A percentile compares a stretch with the other conserved stretches of the same genome.
Conservation (phyloP, 1,140 invertebrate genomes). For the Macrobrachium nipponense region DNA sequence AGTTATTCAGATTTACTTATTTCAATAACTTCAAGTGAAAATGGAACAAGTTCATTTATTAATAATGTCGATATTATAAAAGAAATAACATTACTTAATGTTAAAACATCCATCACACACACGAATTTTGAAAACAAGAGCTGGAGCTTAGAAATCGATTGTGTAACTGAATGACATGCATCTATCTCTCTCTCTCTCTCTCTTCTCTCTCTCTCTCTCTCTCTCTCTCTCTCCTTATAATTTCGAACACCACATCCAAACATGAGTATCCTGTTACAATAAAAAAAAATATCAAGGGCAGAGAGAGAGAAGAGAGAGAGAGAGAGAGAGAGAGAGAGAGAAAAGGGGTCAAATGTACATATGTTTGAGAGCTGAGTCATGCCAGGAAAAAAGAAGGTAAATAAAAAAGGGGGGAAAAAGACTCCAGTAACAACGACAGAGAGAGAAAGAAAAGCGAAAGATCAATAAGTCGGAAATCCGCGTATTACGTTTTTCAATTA, state of each 20-base stretch:
- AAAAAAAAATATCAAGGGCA: neutral
- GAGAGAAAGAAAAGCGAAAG: neutral
- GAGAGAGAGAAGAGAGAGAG: conserved; percentile 7
- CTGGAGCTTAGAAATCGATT: too few species aligned
- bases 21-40: too few species aligned
- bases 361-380: neutral
- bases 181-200: neutral
- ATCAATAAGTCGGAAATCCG: conserved; percentile 52
- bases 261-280: neutral
- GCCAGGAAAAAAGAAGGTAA: neutral
- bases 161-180: neutral
- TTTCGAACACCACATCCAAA: neutral
- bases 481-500: conserved; percentile 36
- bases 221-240: neutral
- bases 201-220: neutral
- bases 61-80: too few species aligned
- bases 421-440: neutral
- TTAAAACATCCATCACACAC: too few species aligned
- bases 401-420: neutral
- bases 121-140: too few species aligned
- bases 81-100: too few species aligned
- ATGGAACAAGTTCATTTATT: too few species aligned
- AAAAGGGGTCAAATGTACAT: neutral
- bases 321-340: conserved; percentile 26
- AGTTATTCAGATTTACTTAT: too few species aligned